Percentiles rank a stretch among this genome's conserved stretches.
phyloP scores from a whole-genome alignment of 2,113 vertebrate species.

The Muscicapa adusta region DNA sequence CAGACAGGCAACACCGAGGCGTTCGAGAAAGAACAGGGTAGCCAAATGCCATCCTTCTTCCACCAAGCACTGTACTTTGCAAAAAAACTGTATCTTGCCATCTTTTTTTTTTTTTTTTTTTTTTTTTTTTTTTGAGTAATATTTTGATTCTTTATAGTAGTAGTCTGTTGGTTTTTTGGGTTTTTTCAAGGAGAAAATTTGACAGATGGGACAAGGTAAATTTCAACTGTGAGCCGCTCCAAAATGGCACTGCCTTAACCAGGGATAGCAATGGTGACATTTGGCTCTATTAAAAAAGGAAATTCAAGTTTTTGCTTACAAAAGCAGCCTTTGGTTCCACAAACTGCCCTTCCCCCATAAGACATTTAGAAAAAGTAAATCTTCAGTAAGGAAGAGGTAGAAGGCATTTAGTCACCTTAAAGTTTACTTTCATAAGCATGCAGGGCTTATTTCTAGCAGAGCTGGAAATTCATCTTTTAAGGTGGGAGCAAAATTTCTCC shows the following conservation, averaged over 20 bases:
- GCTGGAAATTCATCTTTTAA: slow-evolving; percentile 65
- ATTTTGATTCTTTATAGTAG: background rate
- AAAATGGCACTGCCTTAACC: slow-evolving; percentile 77
- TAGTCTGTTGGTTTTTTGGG: background rate
- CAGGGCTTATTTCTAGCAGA: slow-evolving; percentile 75
- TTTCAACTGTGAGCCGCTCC: slow-evolving; percentile 72
- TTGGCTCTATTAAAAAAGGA: slow-evolving; percentile 73
- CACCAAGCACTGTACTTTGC: slow-evolving; percentile 79
- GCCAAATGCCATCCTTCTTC: slow-evolving; percentile 87
- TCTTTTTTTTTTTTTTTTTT: background rate
- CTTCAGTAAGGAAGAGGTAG: slow-evolving; percentile 96
- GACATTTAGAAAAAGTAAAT: slow-evolving; percentile 70
- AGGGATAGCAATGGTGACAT: slow-evolving; percentile 78
- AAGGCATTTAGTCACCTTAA: slow-evolving; percentile 88
- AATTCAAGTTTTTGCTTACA: slow-evolving; percentile 67
- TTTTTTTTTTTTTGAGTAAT: background rate
- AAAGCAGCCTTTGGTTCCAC: slow-evolving; percentile 68
- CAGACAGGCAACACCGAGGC: slow-evolving; percentile 96
- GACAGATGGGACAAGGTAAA: slow-evolving; percentile 57
- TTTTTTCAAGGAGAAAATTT: slow-evolving; percentile 58
- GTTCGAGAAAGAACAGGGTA: slow-evolving; percentile 87
- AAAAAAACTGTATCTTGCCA: slow-evolving; percentile 26
- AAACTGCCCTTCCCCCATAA: slow-evolving; percentile 81
- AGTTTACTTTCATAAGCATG: slow-evolving; percentile 82
- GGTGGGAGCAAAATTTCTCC: slow-evolving; percentile 64